Percentiles rank a stretch among this genome's conserved stretches.
Evolutionary conservation across 1,140 invertebrate species (phyloP).

Genomic region (Pararge aegeria): DNA sequence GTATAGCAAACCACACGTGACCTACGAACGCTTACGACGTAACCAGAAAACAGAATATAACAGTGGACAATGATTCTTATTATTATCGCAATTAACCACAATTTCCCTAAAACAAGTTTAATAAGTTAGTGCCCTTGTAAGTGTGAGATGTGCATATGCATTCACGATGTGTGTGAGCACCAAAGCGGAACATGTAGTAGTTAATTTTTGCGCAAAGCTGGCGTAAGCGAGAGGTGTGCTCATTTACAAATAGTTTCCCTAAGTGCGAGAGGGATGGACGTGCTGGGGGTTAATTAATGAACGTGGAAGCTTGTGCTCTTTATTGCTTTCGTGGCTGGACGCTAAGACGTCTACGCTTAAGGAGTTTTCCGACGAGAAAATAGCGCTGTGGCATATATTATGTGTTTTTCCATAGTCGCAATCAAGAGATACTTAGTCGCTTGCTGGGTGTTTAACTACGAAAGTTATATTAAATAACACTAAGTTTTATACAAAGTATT

Average conservation of each 20-base stretch:
- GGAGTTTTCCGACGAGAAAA: constrained; percentile 75
- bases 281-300: constrained; percentile 79
- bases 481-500: not conserved
- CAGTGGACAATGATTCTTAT: constrained; percentile 56
- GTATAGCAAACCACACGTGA: constrained; percentile 76
- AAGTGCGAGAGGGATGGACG: constrained; percentile 60
- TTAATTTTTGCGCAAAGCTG: constrained; percentile 81
- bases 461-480: not conserved
- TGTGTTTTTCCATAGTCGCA: constrained; percentile 40
- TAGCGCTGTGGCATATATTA: constrained; percentile 58
- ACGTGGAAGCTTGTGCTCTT: constrained; percentile 80
- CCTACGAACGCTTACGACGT: constrained; percentile 40
- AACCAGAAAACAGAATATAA: constrained; percentile 39
- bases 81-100: constrained; percentile 55
- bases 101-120: constrained; percentile 40
- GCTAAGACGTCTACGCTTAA: constrained; percentile 76
- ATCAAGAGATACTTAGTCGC: constrained; percentile 10
- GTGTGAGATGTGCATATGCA: constrained; percentile 67
- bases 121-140: constrained; percentile 44
- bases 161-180: constrained; percentile 64
- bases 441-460: not conserved
- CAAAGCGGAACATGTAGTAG: constrained; percentile 71
- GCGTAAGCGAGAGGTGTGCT: constrained; percentile 68
- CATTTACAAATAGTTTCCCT: constrained; percentile 73
- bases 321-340: constrained; percentile 79